These are phyloP conservation scores for Anser brachyrhynchus DNA, from an alignment of 2,113 vertebrate genomes.

Conservation along the genomic window DNA sequence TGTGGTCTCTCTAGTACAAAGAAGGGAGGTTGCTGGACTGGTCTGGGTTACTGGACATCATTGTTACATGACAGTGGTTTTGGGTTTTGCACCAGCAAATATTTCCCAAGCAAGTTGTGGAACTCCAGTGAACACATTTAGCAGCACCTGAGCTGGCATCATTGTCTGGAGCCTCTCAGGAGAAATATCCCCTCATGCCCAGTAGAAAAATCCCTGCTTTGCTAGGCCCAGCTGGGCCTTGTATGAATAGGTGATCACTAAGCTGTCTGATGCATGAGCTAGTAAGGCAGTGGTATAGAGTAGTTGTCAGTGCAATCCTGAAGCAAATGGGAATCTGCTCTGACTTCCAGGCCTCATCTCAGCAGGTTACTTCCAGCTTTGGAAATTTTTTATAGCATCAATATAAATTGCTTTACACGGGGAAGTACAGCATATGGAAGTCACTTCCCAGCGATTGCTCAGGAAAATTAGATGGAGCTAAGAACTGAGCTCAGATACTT, in stretches of 20 bases:
- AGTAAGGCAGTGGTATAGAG: no score
- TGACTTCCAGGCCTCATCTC: background rate
- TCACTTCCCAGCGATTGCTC: background rate
- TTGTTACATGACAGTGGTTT: background rate
- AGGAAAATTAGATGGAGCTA: background rate
- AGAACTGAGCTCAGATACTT: background rate
- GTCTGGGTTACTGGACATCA: background rate
- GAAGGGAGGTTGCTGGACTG: background rate
- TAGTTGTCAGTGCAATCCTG: background rate
- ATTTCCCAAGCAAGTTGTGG: background rate
- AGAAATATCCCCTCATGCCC: fast-evolving
- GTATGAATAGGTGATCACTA: background rate
- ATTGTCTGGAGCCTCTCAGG: background rate
- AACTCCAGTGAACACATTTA: background rate
- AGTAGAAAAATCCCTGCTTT: background rate
- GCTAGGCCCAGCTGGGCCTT: no score
- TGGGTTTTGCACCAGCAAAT: background rate
- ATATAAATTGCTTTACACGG: background rate
- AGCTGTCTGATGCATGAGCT: background rate
- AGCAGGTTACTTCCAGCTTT: background rate
- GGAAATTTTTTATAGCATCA: background rate
- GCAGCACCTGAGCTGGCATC: background rate
- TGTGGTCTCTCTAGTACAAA: background rate
- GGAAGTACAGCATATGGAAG: background rate
- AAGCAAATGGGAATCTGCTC: background rate